Evolutionary conservation across 2,113 vertebrate genomes (phyloP), one percentile per base, ranked within the genome.

Genomic region (Chaetorhynchus papuensis): DNA sequence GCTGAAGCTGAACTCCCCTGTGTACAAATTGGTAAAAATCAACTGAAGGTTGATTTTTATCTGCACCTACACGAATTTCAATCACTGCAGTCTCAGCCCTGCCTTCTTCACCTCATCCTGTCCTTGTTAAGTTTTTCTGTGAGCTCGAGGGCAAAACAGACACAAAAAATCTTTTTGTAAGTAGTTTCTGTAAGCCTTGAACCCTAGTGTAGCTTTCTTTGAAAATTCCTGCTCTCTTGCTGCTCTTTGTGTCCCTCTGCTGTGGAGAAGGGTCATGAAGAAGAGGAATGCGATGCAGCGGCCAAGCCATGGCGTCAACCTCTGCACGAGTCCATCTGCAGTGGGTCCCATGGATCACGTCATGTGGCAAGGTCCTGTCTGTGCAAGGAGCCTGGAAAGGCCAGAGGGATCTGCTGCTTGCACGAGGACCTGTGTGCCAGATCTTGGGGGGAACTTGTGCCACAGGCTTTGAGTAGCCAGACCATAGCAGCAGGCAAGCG

Each of bases 371-470:
- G 37, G 49, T n/a, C 31, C 31, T 54, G 22, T 59, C 49, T 69
- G 10, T 13, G 22, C 0, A 2, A 28, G 28, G n/a, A 68, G 20
- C 27, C 60, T 49, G 49, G 2, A 4, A 50, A 45, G 42, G 27
- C 41, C 8, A 3, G 42, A 47, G 39, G 31, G 42, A 13, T 44
- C 2, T 76, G 54, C 65, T 69, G 45, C 35, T 60, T 28, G 24
- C 7, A 4, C 10, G 6, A 18, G 17, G 24, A 12, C 5, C 39
- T n/a, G 39, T 23, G 60, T 31, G 49, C 47, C 22, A 16, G 23
- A 24, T 11, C 0, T 0, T 8, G 21, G 53, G 10, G 33, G 12
- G 3, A 63, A 24, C 13, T 23, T 22, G 11, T 27, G 26, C 0
- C 0, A 27, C 28, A 50, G 59, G 50, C n/a, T 71, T 53, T 33